These are phyloP conservation scores for Oncorhynchus keta DNA, from an alignment of 2,113 vertebrate species.

Conservation along the genomic window DNA sequence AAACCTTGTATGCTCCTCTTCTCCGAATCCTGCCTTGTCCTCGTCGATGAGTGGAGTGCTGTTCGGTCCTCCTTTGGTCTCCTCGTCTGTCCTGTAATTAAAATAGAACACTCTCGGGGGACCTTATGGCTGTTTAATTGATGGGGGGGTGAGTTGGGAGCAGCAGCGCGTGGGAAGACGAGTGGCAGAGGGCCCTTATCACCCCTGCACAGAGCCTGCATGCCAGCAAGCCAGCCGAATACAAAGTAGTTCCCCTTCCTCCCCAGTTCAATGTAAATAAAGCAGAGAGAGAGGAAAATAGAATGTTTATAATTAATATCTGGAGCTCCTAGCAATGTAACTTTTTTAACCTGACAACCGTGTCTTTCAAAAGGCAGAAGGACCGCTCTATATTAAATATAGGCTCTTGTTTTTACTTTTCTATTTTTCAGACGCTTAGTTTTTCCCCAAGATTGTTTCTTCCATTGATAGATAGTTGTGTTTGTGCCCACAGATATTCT, in stretches of 20 bases:
- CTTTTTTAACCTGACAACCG: not conserved
- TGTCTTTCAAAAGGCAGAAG: not conserved
- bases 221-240: slow-evolving; percentile 41
- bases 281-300: not conserved
- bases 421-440: not conserved
- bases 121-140: slow-evolving; percentile 51
- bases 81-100: slow-evolving; percentile 39
- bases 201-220: slow-evolving; percentile 45
- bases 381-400: not conserved
- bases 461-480: not conserved
- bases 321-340: not conserved
- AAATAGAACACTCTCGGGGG: slow-evolving; percentile 47
- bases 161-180: slow-evolving; percentile 44
- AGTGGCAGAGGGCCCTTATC: slow-evolving; percentile 55
- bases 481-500: slow-evolving; percentile 81
- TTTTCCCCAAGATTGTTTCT: not conserved
- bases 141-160: slow-evolving; percentile 49
- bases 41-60: slow-evolving; percentile 19
- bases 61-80: slow-evolving; percentile 16
- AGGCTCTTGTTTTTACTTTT: not conserved
- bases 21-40: slow-evolving; percentile 15
- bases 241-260: slow-evolving; percentile 13
- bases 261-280: slow-evolving; percentile 3
- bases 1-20: too few species aligned
- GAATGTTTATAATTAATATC: not conserved